Percentiles rank a stretch among this genome's conserved stretches.
Evolutionary conservation across 2,797 vertebrate genomes (phyloP).

Genomic region (Esox masquinongy): DNA sequence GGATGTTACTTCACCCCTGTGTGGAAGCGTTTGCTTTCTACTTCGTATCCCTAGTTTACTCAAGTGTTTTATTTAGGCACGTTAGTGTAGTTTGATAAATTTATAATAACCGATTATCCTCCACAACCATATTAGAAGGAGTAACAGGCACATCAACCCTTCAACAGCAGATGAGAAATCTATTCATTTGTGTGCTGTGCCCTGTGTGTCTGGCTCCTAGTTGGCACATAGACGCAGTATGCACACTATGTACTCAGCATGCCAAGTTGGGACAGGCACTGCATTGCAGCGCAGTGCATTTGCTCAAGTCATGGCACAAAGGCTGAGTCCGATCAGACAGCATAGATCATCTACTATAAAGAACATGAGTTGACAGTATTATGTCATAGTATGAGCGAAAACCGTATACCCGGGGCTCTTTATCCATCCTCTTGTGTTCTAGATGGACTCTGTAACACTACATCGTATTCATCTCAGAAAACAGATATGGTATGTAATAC

Average conservation of each 20-base stretch:
- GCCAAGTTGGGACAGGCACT: slow-evolving; percentile 77
- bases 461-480: slow-evolving; percentile 20
- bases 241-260: slow-evolving; percentile 77
- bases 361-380: neutral
- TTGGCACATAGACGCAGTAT: slow-evolving; percentile 76
- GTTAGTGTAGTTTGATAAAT: too few species aligned
- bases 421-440: slow-evolving; percentile 1
- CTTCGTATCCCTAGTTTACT: too few species aligned
- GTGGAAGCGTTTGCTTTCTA: too few species aligned
- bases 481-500: slow-evolving; percentile 44
- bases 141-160: neutral
- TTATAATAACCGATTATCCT: neutral
- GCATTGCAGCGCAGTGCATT: slow-evolving; percentile 80
- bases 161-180: neutral
- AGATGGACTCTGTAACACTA: slow-evolving; percentile 10
- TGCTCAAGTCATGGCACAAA: slow-evolving; percentile 67
- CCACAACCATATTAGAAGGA: neutral
- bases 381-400: neutral
- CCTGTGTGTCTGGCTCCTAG: slow-evolving; percentile 20
- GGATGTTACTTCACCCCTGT: too few species aligned
- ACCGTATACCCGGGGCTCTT: neutral
- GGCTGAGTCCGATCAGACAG: slow-evolving; percentile 27
- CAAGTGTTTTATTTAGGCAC: too few species aligned
- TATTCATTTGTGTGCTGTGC: slow-evolving; percentile 7
- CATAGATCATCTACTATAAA: neutral